A percentile compares a stretch with the other conserved stretches of the same genome.
Evolutionary conservation across 2,888 invertebrate genomes (phyloP).

Genomic region (Apodemia duryi): DNA sequence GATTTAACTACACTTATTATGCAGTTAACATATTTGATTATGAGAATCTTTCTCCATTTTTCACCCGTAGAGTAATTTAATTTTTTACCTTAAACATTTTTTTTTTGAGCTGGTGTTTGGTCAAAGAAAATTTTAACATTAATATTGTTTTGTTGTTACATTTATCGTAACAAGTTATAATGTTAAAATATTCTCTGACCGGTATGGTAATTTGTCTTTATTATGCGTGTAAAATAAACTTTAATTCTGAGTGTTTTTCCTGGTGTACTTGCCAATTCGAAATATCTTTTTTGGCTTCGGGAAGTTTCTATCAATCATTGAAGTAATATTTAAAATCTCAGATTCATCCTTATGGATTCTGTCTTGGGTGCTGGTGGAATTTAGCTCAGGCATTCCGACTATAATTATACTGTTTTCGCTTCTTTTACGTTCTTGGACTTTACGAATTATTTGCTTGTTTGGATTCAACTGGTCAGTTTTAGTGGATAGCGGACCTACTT

Average conservation of each 20-base stretch:
- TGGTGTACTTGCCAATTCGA: conserved; percentile 24
- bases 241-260: conserved; percentile 21
- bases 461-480: neutral
- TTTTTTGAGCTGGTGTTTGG: conserved; percentile 28
- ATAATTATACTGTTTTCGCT: conserved; percentile 26
- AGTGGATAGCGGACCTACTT: conserved; percentile 5
- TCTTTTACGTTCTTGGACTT: conserved; percentile 25
- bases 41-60: conserved; percentile 26
- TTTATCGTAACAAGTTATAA: too few species aligned
- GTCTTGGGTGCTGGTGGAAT: neutral
- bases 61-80: conserved; percentile 21
- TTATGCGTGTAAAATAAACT: conserved; percentile 17
- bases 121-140: conserved; percentile 26
- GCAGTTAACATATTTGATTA: conserved; percentile 29
- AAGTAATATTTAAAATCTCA: neutral
- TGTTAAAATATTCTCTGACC: too few species aligned
- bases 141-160: too few species aligned
- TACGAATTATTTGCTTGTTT: conserved; percentile 26
- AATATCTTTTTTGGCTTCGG: conserved; percentile 21
- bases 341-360: neutral
- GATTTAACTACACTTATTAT: conserved; percentile 25
- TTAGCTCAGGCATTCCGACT: conserved; percentile 21
- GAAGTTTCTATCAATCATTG: neutral
- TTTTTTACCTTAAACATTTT: conserved; percentile 23
- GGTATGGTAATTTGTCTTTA: neutral